These are phyloP conservation scores for Peromyscus leucopus DNA, from an alignment of 2,113 vertebrate species.

Conservation along the genomic window DNA sequence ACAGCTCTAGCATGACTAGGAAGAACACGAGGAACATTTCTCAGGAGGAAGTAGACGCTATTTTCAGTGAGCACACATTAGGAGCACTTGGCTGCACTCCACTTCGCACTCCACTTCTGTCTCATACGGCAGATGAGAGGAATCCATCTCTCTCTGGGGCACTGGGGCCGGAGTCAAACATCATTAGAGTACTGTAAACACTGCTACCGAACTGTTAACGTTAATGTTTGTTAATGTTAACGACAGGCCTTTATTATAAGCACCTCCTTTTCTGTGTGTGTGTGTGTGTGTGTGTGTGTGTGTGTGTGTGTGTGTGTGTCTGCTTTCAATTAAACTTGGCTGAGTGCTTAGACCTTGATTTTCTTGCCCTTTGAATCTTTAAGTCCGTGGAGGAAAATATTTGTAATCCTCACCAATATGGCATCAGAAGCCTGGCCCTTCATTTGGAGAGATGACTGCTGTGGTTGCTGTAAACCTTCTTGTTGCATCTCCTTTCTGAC, in stretches of 20 bases:
- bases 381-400: no score
- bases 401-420: neutral
- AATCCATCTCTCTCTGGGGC: neutral
- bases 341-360: neutral
- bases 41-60: neutral
- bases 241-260: neutral
- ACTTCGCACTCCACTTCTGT: neutral
- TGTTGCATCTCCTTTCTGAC: neutral
- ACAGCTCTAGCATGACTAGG: fast-evolving
- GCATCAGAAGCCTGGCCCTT: neutral
- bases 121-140: neutral
- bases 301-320: neutral
- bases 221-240: neutral
- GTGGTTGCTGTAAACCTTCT: neutral
- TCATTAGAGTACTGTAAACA: neutral
- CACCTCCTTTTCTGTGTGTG: neutral
- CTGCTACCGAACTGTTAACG: neutral
- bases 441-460: neutral
- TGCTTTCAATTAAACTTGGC: neutral
- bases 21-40: neutral
- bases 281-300: neutral
- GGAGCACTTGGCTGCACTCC: fast-evolving
- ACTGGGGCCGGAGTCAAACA: neutral
- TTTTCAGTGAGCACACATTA: neutral
- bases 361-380: neutral